phyloP scores from a whole-genome alignment of 1,140 invertebrate species.

The Gonatopus flavifemur region DNA sequence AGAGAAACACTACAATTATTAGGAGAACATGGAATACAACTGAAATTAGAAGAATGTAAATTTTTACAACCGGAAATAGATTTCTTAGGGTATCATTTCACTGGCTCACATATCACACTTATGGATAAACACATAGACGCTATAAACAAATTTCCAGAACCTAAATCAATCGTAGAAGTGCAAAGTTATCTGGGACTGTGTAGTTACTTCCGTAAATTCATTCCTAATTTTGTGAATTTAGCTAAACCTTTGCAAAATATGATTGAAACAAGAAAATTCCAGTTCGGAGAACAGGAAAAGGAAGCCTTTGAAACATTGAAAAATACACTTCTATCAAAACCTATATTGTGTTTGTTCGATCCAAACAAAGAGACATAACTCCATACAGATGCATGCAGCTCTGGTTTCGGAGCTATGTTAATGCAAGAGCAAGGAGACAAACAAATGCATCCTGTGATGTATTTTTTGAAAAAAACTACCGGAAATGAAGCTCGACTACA shows the following conservation, averaged over 20 bases:
- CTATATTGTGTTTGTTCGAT: not conserved
- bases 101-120: not conserved
- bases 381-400: not conserved
- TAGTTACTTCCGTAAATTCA: not conserved
- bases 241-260: not conserved
- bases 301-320: not conserved
- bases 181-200: not conserved
- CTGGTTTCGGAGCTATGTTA: not conserved
- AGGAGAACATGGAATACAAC: not conserved
- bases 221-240: not conserved
- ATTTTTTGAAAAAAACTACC: not conserved
- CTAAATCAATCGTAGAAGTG: not conserved
- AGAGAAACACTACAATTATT: not conserved
- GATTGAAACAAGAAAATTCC: not conserved
- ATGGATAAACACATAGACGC: not conserved
- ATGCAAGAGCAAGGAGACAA: not conserved
- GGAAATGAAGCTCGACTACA: not conserved
- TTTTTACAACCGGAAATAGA: not conserved
- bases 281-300: not conserved
- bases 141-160: not conserved
- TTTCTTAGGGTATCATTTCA: not conserved
- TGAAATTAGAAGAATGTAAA: constrained; percentile 3
- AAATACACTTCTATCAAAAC: not conserved
- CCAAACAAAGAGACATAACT: not conserved
- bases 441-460: not conserved